Evolutionary conservation across 2,113 vertebrate genomes (phyloP).

Genomic region (Xiphorhynchus elegans): DNA sequence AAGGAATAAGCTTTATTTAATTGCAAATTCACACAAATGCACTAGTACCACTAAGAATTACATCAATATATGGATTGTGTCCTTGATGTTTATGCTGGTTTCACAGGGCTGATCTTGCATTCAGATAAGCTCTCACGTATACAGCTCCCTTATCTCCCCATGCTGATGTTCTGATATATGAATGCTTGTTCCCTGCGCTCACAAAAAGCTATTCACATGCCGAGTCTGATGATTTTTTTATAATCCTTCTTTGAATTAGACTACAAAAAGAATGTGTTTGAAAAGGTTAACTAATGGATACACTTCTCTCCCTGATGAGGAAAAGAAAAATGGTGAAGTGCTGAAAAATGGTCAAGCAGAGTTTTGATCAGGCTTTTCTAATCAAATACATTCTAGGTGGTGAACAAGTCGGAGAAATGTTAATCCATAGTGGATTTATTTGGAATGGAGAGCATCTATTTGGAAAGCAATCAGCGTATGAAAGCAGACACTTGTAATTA

Average conservation of each 20-base stretch:
- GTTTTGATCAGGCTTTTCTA: constrained; percentile 47
- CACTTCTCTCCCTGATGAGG: constrained; percentile 53
- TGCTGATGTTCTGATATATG: constrained; percentile 58
- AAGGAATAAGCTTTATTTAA: constrained; percentile 57
- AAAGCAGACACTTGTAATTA: constrained; percentile 56
- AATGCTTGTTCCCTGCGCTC: background rate
- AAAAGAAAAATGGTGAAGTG: constrained; percentile 38
- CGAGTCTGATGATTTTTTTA: background rate
- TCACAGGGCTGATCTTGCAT: constrained; percentile 55
- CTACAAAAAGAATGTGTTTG: constrained; percentile 47
- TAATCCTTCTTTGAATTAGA: constrained; percentile 58
- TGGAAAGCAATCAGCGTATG: constrained; percentile 48
- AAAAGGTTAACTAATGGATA: constrained; percentile 64
- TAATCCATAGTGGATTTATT: constrained; percentile 52
- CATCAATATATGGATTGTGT: constrained; percentile 64
- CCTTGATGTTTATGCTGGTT: constrained; percentile 56
- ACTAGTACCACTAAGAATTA: constrained; percentile 25
- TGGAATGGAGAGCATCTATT: constrained; percentile 38
- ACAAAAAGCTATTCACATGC: constrained; percentile 58
- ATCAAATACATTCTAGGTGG: constrained; percentile 20
- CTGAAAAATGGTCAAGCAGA: constrained; percentile 58
- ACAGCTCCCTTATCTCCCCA: constrained; percentile 52
- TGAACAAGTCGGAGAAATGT: constrained; percentile 14
- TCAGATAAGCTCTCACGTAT: constrained; percentile 28
- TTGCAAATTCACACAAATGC: constrained; percentile 46